Base-by-base conservation (phyloP, 2,888 invertebrate species). In the Pyrgus malvae region DNA sequence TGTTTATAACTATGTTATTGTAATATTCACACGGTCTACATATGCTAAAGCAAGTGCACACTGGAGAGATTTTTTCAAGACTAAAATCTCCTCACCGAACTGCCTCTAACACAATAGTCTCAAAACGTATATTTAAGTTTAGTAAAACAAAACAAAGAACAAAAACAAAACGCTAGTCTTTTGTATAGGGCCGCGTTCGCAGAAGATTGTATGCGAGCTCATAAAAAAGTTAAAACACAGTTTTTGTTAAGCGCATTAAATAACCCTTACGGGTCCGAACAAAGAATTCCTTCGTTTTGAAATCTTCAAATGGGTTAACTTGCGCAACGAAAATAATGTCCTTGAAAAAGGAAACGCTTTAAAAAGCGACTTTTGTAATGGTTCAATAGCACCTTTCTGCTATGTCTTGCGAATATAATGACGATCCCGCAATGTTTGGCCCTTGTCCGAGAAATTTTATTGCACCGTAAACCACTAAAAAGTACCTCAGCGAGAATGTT, bases 71-170 rank as follows among this genome's bases (percentile, higher is more conserved):
- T 84, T 88, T 88, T 88, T 84, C 80, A 59, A 78, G 83, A 90
- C 89, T 90, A 86, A 89, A 82, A 76, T 78, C 76, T 72, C 67
- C 64, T 71, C 76, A 81, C 77, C 80, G 74, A 69, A 61, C 72
- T 69, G 63, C 63, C 70, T 76, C 78, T 76, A 76, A 86, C 80
- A 88, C 87, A 90, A 89, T 88, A 78, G 84, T 76, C 71, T 68
- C 74, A 76, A 53, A 83, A 83, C 89, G 79, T 87, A 87, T 89
- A 89, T 85, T 89, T 90, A 87, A 80, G 70, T 82, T 73, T 70
- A 76, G 83, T 84, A 81, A 86, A 87, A 87, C 74, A 85, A 83
- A 84, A 84, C 81, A 82, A 85, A 84, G 83, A 82, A 83, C 80
- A 76, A 70, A 64, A 64, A 50, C 67, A 71, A 78, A 81, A 83